Conservation (phyloP, 2,888 invertebrate genomes). For the Serripes groenlandicus region DNA sequence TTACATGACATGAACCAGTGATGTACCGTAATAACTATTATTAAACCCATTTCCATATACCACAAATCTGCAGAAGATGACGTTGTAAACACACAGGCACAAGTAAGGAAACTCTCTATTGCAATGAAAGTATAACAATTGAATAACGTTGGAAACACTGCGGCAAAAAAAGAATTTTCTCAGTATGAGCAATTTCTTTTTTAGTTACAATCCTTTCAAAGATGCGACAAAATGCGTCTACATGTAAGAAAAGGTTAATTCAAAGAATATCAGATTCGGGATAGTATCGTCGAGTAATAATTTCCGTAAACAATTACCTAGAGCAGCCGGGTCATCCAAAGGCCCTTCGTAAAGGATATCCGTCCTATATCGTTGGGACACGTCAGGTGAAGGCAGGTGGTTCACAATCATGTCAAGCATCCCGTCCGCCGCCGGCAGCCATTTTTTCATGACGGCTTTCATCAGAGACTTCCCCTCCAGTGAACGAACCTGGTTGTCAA, state of each 20-base stretch:
- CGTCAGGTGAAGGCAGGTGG: conserved; percentile 99
- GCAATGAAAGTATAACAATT: neutral
- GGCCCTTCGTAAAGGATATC: conserved; percentile 99
- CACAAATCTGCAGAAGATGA: no score
- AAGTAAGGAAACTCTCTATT: neutral
- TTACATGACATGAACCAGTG: no score
- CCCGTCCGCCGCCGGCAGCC: conserved; percentile 99
- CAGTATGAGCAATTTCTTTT: neutral
- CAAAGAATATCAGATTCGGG: no score
- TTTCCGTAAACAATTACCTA: no score
- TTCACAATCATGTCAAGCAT: conserved; percentile 99
- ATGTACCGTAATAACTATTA: no score
- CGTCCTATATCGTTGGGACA: conserved; percentile 99
- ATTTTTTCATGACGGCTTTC: conserved; percentile 98
- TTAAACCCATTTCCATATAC: no score
- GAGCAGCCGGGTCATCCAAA: conserved; percentile 97
- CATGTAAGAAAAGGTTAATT: neutral
- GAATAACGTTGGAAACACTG: neutral
- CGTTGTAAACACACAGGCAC: no score
- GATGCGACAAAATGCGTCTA: neutral
- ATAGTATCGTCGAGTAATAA: no score
- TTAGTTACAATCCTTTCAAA: neutral
- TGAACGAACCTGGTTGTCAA: conserved; percentile 97
- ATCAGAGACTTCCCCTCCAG: conserved; percentile 96
- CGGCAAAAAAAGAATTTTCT: neutral